These are phyloP conservation scores for Arctia plantaginis DNA, from an alignment of 2,888 invertebrate species.

Conservation along the genomic window DNA sequence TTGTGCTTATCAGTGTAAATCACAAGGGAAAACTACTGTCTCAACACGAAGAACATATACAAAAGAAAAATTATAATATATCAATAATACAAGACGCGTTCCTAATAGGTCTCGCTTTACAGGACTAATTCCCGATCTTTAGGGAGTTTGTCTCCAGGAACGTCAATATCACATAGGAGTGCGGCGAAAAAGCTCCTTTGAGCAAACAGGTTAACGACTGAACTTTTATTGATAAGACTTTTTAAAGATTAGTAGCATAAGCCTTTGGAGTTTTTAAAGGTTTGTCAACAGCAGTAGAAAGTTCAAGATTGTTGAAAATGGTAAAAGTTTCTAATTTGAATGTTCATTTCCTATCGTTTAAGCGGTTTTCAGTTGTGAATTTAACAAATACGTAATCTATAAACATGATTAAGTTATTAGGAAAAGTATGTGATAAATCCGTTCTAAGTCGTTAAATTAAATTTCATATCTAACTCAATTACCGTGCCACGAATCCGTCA, in stretches of 20 bases:
- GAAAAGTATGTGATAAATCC: conserved; percentile 3
- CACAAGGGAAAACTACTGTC: neutral
- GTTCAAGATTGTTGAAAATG: conserved; percentile 3
- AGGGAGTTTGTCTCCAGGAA: neutral
- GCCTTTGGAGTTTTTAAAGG: neutral
- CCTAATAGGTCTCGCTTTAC: neutral
- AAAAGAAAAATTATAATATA: neutral
- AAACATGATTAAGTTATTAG: neutral
- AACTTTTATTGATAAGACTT: neutral
- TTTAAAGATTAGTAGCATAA: neutral
- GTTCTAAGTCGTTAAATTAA: conserved; percentile 29
- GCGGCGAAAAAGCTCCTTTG: neutral
- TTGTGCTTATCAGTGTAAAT: neutral
- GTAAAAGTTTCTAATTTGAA: neutral
- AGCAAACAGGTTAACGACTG: neutral
- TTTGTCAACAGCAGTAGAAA: neutral
- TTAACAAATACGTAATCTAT: neutral
- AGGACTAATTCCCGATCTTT: neutral
- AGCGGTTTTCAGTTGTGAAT: neutral
- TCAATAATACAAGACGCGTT: neutral
- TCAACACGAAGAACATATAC: neutral
- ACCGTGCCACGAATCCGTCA: conserved; percentile 24
- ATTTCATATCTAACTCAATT: conserved; percentile 37
- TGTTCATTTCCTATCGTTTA: neutral
- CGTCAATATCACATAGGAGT: neutral